phyloP scores from a whole-genome alignment of 2,888 invertebrate species.

The Aphrophora alni region DNA sequence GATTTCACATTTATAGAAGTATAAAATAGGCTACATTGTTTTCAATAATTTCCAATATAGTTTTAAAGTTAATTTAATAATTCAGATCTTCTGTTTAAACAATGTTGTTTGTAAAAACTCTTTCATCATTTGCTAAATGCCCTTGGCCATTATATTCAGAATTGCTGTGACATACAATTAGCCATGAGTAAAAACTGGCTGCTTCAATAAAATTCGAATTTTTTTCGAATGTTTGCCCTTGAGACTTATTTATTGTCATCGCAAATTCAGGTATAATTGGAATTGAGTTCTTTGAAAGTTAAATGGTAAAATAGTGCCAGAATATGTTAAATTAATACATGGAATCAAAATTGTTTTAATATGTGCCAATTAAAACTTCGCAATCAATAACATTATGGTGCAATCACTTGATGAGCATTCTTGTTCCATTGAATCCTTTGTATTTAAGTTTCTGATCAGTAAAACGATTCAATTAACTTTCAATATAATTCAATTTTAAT shows the following conservation, averaged over 20 bases:
- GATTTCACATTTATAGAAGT: too few species aligned
- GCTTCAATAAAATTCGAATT: background rate
- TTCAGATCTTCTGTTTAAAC: too few species aligned
- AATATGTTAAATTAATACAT: conserved; percentile 17
- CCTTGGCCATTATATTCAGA: too few species aligned
- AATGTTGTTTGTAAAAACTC: too few species aligned
- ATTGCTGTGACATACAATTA: too few species aligned
- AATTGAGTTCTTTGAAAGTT: conserved; percentile 9
- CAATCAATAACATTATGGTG: conserved; percentile 15
- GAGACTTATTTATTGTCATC: conserved; percentile 11
- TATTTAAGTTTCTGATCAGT: conserved; percentile 14
- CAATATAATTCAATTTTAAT: too few species aligned
- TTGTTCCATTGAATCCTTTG: conserved; percentile 17
- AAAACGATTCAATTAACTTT: background rate
- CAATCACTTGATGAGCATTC: background rate
- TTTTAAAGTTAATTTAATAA: too few species aligned
- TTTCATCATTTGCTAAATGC: too few species aligned
- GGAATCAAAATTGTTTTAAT: background rate
- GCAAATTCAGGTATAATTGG: background rate
- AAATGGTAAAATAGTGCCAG: conserved; percentile 9
- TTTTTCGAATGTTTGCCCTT: conserved; percentile 15
- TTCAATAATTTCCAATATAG: too few species aligned
- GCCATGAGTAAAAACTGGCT: too few species aligned
- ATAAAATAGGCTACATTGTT: too few species aligned
- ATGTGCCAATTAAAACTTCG: background rate